Evolutionary conservation across 2,113 vertebrate species (phyloP).

Genomic region (Petrocephalus microphthalmus): DNA sequence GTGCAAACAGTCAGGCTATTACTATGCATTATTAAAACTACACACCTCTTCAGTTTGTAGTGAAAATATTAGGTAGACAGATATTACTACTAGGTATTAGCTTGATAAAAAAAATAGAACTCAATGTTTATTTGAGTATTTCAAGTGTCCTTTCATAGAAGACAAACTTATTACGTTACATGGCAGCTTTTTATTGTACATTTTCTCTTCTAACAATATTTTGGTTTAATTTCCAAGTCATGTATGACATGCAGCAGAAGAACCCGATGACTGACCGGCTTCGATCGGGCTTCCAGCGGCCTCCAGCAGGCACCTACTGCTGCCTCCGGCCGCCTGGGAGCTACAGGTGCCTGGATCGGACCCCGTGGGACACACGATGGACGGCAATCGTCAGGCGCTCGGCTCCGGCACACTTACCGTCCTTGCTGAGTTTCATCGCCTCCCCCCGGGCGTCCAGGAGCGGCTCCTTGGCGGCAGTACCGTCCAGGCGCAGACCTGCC

Average conservation of each 20-base stretch:
- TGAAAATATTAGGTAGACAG: background rate
- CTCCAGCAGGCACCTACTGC: background rate
- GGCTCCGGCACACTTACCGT: slow-evolving; percentile 64
- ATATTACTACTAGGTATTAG: background rate
- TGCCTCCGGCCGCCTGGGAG: background rate
- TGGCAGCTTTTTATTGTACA: background rate
- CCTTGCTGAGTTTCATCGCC: slow-evolving; percentile 83
- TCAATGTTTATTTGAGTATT: background rate
- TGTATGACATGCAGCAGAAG: background rate
- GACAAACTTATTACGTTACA: background rate
- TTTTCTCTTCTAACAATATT: background rate
- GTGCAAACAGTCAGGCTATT: background rate
- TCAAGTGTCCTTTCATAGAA: background rate
- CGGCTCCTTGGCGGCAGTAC: slow-evolving; percentile 68
- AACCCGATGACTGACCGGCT: background rate
- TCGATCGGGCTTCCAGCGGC: background rate
- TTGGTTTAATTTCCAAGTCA: background rate
- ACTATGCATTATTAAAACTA: background rate
- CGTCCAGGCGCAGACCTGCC: slow-evolving; percentile 76
- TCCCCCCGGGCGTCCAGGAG: slow-evolving; percentile 68
- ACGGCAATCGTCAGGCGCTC: background rate
- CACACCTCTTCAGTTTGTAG: background rate
- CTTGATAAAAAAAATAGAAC: background rate
- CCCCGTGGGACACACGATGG: background rate
- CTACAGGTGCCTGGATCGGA: background rate